Evolutionary conservation across 2,888 invertebrate genomes (phyloP).

Genomic region (Esperia sulphurella): DNA sequence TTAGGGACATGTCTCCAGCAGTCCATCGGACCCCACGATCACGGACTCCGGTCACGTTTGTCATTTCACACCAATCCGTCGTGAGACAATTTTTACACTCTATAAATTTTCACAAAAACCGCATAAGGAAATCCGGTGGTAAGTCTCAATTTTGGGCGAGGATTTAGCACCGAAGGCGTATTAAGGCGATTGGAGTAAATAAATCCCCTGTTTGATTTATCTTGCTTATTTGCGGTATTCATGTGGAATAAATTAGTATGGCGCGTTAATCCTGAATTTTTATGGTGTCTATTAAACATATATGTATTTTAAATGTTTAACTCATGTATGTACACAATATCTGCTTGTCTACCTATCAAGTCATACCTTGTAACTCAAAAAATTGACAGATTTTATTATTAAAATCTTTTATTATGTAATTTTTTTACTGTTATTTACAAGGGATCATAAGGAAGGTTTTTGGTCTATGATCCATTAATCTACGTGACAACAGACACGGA

Average conservation of each 20-base stretch:
- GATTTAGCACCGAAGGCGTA: slow-evolving; percentile 29
- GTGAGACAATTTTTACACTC: slow-evolving; percentile 64
- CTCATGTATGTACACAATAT: too few relatives aligned
- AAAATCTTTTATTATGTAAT: too few relatives aligned
- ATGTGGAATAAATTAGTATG: background rate
- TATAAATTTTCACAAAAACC: slow-evolving; percentile 59
- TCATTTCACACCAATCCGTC: slow-evolving; percentile 57
- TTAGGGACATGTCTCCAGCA: slow-evolving; percentile 4
- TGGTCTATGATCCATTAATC: too few relatives aligned
- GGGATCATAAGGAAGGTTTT: too few relatives aligned
- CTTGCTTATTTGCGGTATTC: slow-evolving; percentile 9
- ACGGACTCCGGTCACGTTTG: slow-evolving; percentile 55
- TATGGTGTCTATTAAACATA: too few relatives aligned
- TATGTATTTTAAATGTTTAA: too few relatives aligned
- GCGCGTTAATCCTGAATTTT: too few relatives aligned
- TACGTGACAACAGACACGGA: too few relatives aligned
- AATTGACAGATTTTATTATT: too few relatives aligned
- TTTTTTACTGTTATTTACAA: too few relatives aligned
- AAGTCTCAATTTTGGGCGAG: slow-evolving; percentile 33
- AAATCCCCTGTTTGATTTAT: slow-evolving; percentile 24
- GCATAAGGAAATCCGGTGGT: slow-evolving; percentile 45
- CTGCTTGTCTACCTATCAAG: too few relatives aligned
- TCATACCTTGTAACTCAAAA: too few relatives aligned
- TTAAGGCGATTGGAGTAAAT: slow-evolving; percentile 31
- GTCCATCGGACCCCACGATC: slow-evolving; percentile 14